Base-by-base conservation (phyloP, 2,888 invertebrate genomes). In the Hirtodrosophila trivittata region DNA sequence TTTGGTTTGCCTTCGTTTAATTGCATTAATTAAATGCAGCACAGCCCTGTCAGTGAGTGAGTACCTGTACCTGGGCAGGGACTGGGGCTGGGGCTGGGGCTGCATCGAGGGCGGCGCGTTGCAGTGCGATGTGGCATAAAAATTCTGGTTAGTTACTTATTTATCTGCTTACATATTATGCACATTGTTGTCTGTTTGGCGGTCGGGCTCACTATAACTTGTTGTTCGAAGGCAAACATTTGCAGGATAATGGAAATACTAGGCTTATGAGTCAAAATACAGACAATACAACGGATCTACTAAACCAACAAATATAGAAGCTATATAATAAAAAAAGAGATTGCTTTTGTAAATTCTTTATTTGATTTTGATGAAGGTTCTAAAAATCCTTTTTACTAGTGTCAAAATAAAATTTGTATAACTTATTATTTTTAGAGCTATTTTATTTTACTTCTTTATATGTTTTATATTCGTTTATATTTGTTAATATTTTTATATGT, bases 11-110 rank as follows among this genome's bases (percentile, higher is more conserved):
- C 67, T 71, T 67, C 75, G 42, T 50, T 83, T 82, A 82, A 82
- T 82, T 77, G 76, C 83, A 82, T 77, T 77, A 77, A 77, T 77
- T 77, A 78, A 78, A 78, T 67, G 72, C 76, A 62, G 45, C 55
- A 35, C 39, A 43, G 50, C 35, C 35, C 70, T 57, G 52, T 54
- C 64, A 41, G 51, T 38, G 28, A 38, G 14, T 13, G 35, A 26
- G 42, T 43, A 32, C 25, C 28, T 9, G 7, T 28, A 28, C 35
- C 4, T 7, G 35, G 1, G 28, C 28, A 4, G 28, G 28, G 18
- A 21, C 18, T n/a, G 28, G n/a, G 28, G 9, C 1, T 28, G n/a
- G 3, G 28, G 9, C 28, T 28, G 37, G 51, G 51, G 38, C 52
- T 28, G 28, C 28, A 28, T 33, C 32, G 10, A 32, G 43, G 33